phyloP scores from a whole-genome alignment of 2,888 invertebrate species.

The Machimus atricapillus region DNA sequence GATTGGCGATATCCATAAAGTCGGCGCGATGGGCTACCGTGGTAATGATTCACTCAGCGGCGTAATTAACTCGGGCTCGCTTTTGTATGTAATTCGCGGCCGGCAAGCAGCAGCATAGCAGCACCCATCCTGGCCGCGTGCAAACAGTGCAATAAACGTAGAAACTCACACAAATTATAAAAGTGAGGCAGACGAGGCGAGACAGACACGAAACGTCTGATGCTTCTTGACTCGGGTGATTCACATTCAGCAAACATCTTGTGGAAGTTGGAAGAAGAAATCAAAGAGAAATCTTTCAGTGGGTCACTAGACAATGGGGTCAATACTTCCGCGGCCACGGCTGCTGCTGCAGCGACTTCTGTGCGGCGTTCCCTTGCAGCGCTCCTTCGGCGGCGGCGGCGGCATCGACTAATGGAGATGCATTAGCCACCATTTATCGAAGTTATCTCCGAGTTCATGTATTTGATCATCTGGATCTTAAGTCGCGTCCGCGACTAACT shows the following conservation, averaged over 20 bases:
- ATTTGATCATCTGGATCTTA: background rate
- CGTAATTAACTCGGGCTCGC: background rate
- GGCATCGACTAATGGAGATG: background rate
- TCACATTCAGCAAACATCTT: conserved; percentile 21
- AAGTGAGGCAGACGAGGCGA: conserved; percentile 8
- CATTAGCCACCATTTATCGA: background rate
- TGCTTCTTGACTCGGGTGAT: background rate
- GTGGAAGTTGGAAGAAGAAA: conserved; percentile 26
- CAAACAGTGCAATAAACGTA: conserved; percentile 10
- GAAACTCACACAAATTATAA: background rate
- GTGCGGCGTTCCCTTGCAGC: background rate
- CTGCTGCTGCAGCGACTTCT: background rate
- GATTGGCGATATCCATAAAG: background rate
- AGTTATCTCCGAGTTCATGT: background rate
- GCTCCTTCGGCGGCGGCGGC: background rate
- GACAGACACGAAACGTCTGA: conserved; percentile 5
- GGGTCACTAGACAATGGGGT: conserved; percentile 62
- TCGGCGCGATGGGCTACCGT: background rate
- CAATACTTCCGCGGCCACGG: conserved; percentile 55
- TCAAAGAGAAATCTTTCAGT: conserved; percentile 50
- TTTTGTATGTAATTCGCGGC: background rate
- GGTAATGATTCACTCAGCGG: background rate
- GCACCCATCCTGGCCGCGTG: background rate
- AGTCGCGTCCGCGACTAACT: background rate
- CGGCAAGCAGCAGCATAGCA: background rate